Conservation (phyloP, 2,888 invertebrate species). For the Habrosyne pyritoides region DNA sequence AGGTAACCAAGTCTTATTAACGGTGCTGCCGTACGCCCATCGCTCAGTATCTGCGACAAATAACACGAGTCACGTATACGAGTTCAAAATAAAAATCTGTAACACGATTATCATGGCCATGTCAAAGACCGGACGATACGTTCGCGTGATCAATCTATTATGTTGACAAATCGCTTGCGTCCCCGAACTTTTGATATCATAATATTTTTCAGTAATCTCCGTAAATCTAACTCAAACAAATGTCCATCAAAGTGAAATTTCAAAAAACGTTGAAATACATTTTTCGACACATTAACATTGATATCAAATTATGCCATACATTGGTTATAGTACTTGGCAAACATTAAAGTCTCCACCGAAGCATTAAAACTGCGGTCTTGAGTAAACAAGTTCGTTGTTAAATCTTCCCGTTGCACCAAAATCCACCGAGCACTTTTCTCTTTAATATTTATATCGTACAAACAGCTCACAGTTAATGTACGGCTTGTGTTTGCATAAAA, state of each 20-base stretch:
- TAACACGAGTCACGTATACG: constrained; percentile 15
- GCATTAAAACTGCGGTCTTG: not conserved
- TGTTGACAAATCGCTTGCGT: no score
- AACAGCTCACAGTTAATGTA: constrained; percentile 1
- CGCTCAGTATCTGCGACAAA: constrained; percentile 88
- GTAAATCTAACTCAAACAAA: not conserved
- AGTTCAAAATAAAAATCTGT: not conserved
- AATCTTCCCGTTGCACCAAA: not conserved
- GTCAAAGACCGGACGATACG: not conserved
- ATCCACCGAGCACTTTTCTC: not conserved
- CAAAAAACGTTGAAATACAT: not conserved
- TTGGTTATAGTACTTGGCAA: not conserved
- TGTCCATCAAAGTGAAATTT: no score
- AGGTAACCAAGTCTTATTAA: constrained; percentile 90
- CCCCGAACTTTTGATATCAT: no score
- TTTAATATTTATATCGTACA: constrained; percentile 3
- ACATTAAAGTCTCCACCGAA: not conserved
- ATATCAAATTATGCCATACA: not conserved
- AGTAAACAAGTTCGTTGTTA: not conserved
- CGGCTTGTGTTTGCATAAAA: constrained; percentile 1
- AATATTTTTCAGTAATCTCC: not conserved
- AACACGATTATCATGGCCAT: not conserved
- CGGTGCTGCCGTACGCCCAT: constrained; percentile 95
- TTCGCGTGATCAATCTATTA: not conserved
- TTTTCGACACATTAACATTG: not conserved